phyloP scores from a whole-genome alignment of 2,797 vertebrate genomes.

The Gadopsis marmoratus region DNA sequence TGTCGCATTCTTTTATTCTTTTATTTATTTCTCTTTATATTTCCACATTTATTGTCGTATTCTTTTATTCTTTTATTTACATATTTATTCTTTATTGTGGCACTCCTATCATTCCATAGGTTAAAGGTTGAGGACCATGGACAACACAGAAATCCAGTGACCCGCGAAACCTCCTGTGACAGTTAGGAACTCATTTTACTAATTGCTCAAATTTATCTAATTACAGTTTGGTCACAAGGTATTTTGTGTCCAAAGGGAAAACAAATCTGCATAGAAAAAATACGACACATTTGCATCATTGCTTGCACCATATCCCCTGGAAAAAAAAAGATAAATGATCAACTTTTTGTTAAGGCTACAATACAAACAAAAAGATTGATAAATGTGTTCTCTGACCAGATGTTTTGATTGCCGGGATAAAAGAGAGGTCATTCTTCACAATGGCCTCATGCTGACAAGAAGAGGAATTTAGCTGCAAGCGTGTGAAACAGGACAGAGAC shows the following conservation, averaged over 20 bases:
- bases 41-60: too few species aligned
- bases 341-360: neutral
- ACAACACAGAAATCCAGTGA: conserved; percentile 65
- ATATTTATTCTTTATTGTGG: too few species aligned
- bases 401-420: conserved; percentile 27
- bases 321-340: neutral
- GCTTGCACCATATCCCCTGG: neutral
- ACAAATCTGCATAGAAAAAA: conserved; percentile 21
- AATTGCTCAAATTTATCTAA: conserved; percentile 85
- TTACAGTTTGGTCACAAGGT: conserved; percentile 71
- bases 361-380: conserved; percentile 8
- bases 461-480: conserved; percentile 42
- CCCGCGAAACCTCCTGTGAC: conserved; percentile 79
- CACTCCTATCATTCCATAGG: too few species aligned
- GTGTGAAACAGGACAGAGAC: conserved; percentile 45
- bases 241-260: conserved; percentile 52
- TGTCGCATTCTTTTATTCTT: too few species aligned
- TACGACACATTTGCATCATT: neutral
- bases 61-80: too few species aligned
- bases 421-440: conserved; percentile 32
- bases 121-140: conserved; percentile 50
- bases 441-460: conserved; percentile 36
- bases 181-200: conserved; percentile 78
- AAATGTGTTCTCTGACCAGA: conserved; percentile 2
- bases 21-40: too few species aligned